phyloP scores from a whole-genome alignment of 1,140 invertebrate species.

The Proctacanthus coquilletti region DNA sequence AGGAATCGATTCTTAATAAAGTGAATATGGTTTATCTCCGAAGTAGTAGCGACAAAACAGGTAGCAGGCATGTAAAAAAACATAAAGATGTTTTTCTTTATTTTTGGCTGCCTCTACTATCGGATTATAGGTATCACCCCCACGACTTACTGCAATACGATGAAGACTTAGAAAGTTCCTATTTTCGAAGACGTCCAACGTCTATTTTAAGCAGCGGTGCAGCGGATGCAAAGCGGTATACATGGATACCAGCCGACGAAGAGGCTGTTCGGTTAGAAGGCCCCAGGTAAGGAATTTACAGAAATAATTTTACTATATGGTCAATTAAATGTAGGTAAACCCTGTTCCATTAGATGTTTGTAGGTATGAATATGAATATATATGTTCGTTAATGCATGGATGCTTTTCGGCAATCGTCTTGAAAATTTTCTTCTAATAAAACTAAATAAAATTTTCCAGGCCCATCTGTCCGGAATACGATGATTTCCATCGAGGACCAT shows the following conservation, averaged over 20 bases:
- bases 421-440: conserved; percentile 5
- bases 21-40: background rate
- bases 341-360: background rate
- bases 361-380: conserved; percentile 1
- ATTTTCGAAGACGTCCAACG: conserved; percentile 57
- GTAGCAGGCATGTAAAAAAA: too few species aligned
- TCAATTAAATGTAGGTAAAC: too few species aligned
- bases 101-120: too few species aligned
- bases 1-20: too few species aligned
- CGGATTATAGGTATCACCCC: conserved; percentile 34
- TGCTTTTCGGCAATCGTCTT: background rate
- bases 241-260: conserved; percentile 59
- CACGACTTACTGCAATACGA: conserved; percentile 35
- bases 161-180: conserved; percentile 55
- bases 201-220: conserved; percentile 40
- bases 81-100: too few species aligned
- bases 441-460: conserved; percentile 3
- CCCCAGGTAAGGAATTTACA: conserved; percentile 42
- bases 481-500: conserved; percentile 5
- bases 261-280: conserved; percentile 52
- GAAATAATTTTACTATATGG: too few species aligned
- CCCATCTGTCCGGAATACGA: conserved; percentile 2
- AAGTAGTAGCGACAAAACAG: background rate
- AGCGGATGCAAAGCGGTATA: conserved; percentile 56
- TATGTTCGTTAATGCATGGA: background rate